These are phyloP conservation scores for Helicolenus hilgendorfi DNA, from an alignment of 2,797 vertebrate species.

Conservation along the genomic window DNA sequence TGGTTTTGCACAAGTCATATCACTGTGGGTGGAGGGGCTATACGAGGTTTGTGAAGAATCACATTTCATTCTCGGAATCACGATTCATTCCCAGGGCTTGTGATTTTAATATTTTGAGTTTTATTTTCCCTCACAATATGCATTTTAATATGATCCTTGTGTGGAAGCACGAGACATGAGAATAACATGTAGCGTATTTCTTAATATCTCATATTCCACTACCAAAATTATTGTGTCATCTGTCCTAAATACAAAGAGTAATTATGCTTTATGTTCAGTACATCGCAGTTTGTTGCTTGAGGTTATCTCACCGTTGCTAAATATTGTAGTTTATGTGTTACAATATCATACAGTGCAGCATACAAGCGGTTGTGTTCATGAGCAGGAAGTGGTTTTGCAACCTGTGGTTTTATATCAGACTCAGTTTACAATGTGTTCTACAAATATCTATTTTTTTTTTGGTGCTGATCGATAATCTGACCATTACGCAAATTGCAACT, in stretches of 20 bases:
- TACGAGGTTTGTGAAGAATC: slow-evolving; percentile 5
- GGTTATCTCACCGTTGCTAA: slow-evolving; percentile 1
- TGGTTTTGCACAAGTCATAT: slow-evolving; percentile 82
- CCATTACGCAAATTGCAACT: background rate
- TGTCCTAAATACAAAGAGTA: background rate
- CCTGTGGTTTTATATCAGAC: slow-evolving; percentile 91
- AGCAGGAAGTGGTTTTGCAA: slow-evolving; percentile 91
- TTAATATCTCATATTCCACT: background rate
- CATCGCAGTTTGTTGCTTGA: background rate
- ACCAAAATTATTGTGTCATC: background rate
- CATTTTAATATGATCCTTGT: background rate
- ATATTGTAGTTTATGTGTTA: slow-evolving; percentile 39
- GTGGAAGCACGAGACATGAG: background rate
- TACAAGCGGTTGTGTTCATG: slow-evolving; percentile 81
- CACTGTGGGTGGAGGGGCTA: slow-evolving; percentile 63
- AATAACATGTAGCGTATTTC: background rate
- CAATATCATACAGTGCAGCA: slow-evolving; percentile 78
- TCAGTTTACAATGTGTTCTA: slow-evolving; percentile 61
- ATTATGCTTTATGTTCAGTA: background rate
- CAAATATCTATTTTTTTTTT: slow-evolving; percentile 48
- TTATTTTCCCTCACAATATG: background rate
- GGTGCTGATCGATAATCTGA: slow-evolving; percentile 1
- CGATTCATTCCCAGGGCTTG: background rate
- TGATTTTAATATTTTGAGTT: background rate
- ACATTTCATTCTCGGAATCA: slow-evolving; percentile 47